Evolutionary conservation across 2,797 vertebrate species (phyloP).

Genomic region (Trichosurus vulpecula): DNA sequence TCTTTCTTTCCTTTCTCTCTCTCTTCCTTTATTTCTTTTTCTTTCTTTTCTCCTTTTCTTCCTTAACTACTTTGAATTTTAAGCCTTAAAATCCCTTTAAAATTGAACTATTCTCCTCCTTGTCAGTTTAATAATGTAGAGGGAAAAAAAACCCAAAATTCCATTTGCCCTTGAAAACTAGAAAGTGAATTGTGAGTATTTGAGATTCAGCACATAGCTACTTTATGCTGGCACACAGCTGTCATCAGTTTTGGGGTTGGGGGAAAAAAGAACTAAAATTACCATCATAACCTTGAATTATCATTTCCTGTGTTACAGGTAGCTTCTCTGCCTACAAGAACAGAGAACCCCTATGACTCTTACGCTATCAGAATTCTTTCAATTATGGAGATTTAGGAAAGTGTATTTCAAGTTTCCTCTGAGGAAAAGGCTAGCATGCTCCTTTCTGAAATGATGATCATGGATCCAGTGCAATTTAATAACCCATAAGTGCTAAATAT

Average conservation of each 20-base stretch:
- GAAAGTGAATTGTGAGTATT: slow-evolving; percentile 20
- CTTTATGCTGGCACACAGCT: slow-evolving; percentile 52
- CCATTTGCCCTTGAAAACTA: slow-evolving; percentile 75
- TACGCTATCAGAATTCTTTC: slow-evolving; percentile 44
- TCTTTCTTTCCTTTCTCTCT: neutral
- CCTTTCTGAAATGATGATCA: slow-evolving; percentile 13
- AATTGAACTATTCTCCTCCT: slow-evolving; percentile 43
- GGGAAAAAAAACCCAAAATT: slow-evolving; percentile 35
- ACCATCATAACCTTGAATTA: slow-evolving; percentile 76
- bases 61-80: neutral
- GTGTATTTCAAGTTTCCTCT: slow-evolving; percentile 40
- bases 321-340: slow-evolving; percentile 54
- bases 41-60: neutral
- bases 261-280: slow-evolving; percentile 60
- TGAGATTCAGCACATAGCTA: slow-evolving; percentile 59
- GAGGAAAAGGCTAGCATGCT: slow-evolving; percentile 8
- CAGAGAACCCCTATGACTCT: slow-evolving; percentile 13
- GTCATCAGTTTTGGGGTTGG: neutral
- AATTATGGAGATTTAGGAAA: slow-evolving; percentile 47
- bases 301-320: slow-evolving; percentile 50
- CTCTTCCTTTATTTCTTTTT: neutral
- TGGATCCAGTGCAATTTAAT: neutral
- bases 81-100: slow-evolving; percentile 59
- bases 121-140: slow-evolving; percentile 50
- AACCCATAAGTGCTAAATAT: neutral